Percentiles rank a stretch among this genome's conserved stretches.
Evolutionary conservation across 2,113 vertebrate species (phyloP).

Genomic region (Anguilla rostrata): DNA sequence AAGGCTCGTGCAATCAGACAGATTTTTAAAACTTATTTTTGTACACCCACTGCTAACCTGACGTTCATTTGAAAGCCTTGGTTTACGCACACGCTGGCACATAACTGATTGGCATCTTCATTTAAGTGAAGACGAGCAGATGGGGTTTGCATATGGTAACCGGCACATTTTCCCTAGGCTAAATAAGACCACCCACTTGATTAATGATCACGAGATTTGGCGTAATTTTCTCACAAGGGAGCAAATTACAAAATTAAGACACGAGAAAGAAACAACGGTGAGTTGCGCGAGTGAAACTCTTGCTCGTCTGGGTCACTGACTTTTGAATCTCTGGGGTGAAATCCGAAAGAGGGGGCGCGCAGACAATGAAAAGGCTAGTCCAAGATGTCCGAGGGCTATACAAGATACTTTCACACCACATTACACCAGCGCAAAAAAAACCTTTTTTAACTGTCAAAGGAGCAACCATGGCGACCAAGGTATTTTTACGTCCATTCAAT

Average conservation of each 20-base stretch:
- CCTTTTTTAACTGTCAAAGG: slow-evolving; percentile 49
- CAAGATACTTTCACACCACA: slow-evolving; percentile 50
- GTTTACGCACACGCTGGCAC: no score
- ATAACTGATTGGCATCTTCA: no score
- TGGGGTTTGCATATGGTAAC: no score
- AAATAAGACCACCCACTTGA: not conserved
- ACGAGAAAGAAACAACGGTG: slow-evolving; percentile 2
- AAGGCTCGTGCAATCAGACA: not conserved
- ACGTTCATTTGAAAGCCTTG: no score
- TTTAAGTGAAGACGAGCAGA: no score
- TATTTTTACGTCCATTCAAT: slow-evolving; percentile 43
- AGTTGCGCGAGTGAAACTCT: slow-evolving; percentile 25
- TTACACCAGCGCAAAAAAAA: slow-evolving; percentile 47
- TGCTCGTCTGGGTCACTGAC: slow-evolving; percentile 43
- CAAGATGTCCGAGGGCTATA: slow-evolving; percentile 26
- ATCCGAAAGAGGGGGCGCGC: slow-evolving; percentile 45
- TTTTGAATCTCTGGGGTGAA: slow-evolving; percentile 36
- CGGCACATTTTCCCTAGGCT: not conserved
- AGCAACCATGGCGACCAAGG: slow-evolving; percentile 58
- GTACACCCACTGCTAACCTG: not conserved
- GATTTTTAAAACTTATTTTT: not conserved
- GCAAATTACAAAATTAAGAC: not conserved
- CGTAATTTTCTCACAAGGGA: not conserved
- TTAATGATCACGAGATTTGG: not conserved
- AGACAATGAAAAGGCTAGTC: slow-evolving; percentile 31